Base-by-base conservation (phyloP, 2,888 invertebrate genomes). In the Acronicta aceris region DNA sequence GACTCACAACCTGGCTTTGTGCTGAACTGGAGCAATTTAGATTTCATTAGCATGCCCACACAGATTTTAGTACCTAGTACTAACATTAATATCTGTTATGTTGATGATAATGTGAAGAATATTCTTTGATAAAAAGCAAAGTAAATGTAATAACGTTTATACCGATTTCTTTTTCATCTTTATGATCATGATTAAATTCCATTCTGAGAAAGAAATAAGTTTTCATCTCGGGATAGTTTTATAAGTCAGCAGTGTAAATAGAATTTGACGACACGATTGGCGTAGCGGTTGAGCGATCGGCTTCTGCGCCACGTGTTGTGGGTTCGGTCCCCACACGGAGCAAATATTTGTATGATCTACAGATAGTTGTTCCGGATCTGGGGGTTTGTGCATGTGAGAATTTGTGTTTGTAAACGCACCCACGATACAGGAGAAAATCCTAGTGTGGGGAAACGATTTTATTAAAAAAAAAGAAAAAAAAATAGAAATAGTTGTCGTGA, bases 151-250 rank as follows among this genome's bases (percentile, higher is more conserved):
- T 55, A 40, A 51, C 41, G 33, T 55, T 55, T 55, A 48, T 55
- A 69, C 27, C 42, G 27, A 48, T 63, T 56, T 63, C 30, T 42
- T 53, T 63, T 57, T 53, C 38, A 36, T 70, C 36, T 15, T 52
- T 43, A 52, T 25, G 30, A 42, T n/a, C 45, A 27, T 64, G 65
- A 64, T 64, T 53, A 46, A 52, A 57, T 67, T 64, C 42, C 38
- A 9, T 57, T 67, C 64, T 46, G 33, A 27, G 38, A 56, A 63
- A 49, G 56, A 16, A 42, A 17, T 7, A 69, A 49, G 48, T 57
- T 49, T 21, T 38, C 49, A 25, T 57, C 8, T 53, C n/a, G 15
- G 8, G 46, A 10, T 33, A 66, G n/a, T 50, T 64, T 51, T 46
- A 12, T 42, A 55, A 46, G 45, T 46, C 17, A 33, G 70, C 36